Evolutionary conservation across 2,113 vertebrate species (phyloP), one percentile per base, ranked within the genome.

Genomic region (Oncorhynchus keta): DNA sequence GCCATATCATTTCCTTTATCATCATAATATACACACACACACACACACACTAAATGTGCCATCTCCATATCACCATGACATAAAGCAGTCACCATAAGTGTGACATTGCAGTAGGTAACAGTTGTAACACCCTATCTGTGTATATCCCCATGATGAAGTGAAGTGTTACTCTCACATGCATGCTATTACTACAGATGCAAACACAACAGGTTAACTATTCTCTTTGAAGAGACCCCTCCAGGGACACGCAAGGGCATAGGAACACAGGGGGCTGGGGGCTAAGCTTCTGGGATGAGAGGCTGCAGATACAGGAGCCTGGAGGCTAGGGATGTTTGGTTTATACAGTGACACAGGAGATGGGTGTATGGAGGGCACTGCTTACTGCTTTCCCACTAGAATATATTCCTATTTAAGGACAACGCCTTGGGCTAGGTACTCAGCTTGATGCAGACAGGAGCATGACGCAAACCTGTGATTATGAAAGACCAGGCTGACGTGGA

Each of bases 101-200:
- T 62, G n/a, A 62, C 7, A 62, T 22, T 22, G 14, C 39, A 55
- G 16, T 55, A 55, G 12, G 16, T 14, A 16, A 55, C 13, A 55
- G 51, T 22, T 62, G 59, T 62, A 62, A 22, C 18, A 18, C 14
- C 20, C 14, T 18, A 57, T 57, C 55, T 57, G 55, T 57, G 55
- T 18, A 20, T 57, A 62, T 1, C 12, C 59, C 59, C n/a, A 62
- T 22, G 59, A 22, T 24, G 9, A 16, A 80, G 79, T 84, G 72
- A 20, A 76, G 68, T 45, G 77, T 18, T 72, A 77, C 49, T 68
- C 16, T 0, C n/a, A 76, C 30, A 67, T 55, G 73, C 32, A 73
- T 69, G 67, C 26, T 24, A 35, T 74, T 68, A 77, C 75, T 77
- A 11, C 79, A 82, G 81, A 78, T 85, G 79, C 76, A 81, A 55